phyloP scores from a whole-genome alignment of 2,113 vertebrate species.

The Chitala chitala region DNA sequence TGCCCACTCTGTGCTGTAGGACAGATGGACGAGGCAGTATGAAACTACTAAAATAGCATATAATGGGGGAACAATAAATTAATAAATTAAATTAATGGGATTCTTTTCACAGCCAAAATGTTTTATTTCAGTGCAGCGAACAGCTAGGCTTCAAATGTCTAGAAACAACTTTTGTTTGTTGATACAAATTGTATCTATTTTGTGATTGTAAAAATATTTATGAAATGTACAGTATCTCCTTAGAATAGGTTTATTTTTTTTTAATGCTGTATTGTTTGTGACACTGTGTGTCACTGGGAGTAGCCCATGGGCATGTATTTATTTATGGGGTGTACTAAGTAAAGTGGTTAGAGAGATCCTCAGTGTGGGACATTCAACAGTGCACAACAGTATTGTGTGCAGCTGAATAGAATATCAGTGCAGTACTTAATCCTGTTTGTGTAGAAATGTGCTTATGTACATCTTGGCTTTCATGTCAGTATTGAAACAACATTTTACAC shows the following conservation, averaged over 20 bases:
- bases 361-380: conserved; percentile 65
- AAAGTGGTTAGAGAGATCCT: conserved; percentile 77
- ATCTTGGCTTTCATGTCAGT: neutral
- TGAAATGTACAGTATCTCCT: conserved; percentile 79
- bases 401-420: conserved; percentile 58
- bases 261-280: conserved; percentile 86
- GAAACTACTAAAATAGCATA: no score
- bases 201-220: conserved; percentile 89
- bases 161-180: conserved; percentile 99
- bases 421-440: conserved; percentile 9
- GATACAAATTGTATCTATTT: conserved; percentile 99
- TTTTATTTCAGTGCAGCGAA: conserved; percentile 73
- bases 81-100: no score
- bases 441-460: conserved; percentile 8
- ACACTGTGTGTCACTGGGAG: conserved; percentile 95
- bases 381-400: conserved; percentile 64
- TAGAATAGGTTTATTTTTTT: conserved; percentile 83
- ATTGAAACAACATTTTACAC: neutral
- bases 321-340: conserved; percentile 71
- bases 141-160: conserved; percentile 87
- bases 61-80: no score
- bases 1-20: no score
- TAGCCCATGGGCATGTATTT: conserved; percentile 80
- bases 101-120: no score
- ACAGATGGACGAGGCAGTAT: no score